Percentiles rank a stretch among this genome's conserved stretches.
Conservation (phyloP, 2,113 vertebrate genomes). For the Oxygymnocypris stewartii region DNA sequence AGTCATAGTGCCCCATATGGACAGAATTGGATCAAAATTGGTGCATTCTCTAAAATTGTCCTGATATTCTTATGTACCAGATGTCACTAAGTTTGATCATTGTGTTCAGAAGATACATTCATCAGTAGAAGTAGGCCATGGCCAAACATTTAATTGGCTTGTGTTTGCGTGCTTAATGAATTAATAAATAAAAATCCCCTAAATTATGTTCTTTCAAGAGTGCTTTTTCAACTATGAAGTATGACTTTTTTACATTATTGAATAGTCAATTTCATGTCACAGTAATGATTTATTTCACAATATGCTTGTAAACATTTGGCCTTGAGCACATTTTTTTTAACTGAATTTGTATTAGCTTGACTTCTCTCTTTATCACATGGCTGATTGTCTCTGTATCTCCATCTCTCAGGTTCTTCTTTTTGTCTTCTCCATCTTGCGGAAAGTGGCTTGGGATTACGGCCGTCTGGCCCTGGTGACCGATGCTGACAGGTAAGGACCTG, state of each 20-base stretch:
- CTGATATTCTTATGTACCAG: background rate
- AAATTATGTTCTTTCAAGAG: background rate
- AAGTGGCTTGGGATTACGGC: conserved; percentile 97
- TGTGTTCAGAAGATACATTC: background rate
- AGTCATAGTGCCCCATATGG: background rate
- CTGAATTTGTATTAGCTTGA: background rate
- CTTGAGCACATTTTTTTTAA: background rate
- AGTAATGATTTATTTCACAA: background rate
- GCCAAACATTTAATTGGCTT: background rate
- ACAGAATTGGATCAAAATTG: background rate
- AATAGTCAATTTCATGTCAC: background rate
- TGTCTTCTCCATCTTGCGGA: conserved; percentile 92
- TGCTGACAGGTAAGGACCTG: conserved; percentile 86
- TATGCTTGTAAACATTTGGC: background rate
- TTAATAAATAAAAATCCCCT: background rate
- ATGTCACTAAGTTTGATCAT: background rate
- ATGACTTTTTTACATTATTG: background rate
- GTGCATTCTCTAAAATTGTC: background rate
- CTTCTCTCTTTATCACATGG: background rate
- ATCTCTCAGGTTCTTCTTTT: conserved; percentile 86
- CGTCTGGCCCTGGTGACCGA: conserved; percentile 96
- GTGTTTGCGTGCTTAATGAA: background rate
- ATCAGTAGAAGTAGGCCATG: background rate
- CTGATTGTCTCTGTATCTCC: background rate
- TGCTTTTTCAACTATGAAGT: background rate